Base-by-base conservation (phyloP, 1,140 invertebrate species). In the Mizuhopecten yessoensis region DNA sequence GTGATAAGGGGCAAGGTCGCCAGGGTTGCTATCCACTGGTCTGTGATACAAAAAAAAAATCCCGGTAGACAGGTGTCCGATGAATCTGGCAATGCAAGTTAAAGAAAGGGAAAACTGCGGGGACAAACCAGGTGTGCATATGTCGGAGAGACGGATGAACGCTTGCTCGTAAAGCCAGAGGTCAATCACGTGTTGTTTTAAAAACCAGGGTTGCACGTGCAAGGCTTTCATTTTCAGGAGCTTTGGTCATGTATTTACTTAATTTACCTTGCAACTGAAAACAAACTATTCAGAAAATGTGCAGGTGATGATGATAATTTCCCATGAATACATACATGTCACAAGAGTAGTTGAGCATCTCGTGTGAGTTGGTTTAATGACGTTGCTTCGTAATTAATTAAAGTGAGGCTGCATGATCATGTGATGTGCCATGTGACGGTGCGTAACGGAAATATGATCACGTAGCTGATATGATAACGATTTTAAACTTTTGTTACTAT, bases 161-260 rank as follows among this genome's bases (percentile, higher is more conserved):
- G 23, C 17, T 3, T n/a, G 9, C n/a, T 13, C n/a, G 5, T 29
- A 17, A n/a, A 13, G 57, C 29, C 57, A 75, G 29, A 75, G 57
- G 57, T 75, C 17, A 75, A 75, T 75, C 57, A 75, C 23, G 23
- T 29, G 57, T 75, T 75, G 57, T 75, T 75, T 75, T 29, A n/a
- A 75, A n/a, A n/a, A 3, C 2, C 29, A 29, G 57, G 57, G 57
- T 75, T 75, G 57, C 57, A 75, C 57, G 57, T 75, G 57, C 57
- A 75, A 75, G 2, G 29, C 57, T 75, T 75, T 75, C 45, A 49
- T 17, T 75, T 29, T 29, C 23, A 29, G 57, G 9, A 75, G 57
- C 57, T n/a, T 75, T 75, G 57, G 57, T 23, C 57, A 75, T 75
- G n/a, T 75, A 75, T 75, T 75, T 75, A 75, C 57, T 75, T 29